Evolutionary conservation across 2,888 invertebrate species (phyloP), one percentile per base, ranked within the genome.

Genomic region (Drosophila fulvimacula): DNA sequence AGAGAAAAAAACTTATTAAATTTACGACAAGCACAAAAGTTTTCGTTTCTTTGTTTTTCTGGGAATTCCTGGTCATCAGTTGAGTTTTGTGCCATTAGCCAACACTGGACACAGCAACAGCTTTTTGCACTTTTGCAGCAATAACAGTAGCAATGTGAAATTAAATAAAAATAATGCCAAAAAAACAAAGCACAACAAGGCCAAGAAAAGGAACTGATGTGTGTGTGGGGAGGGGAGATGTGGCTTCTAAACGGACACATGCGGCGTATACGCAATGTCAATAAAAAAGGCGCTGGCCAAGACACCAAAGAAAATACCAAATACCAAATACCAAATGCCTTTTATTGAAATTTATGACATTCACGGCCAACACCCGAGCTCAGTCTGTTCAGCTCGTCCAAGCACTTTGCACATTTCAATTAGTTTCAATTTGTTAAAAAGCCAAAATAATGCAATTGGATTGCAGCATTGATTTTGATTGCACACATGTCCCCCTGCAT

Each of bases 351-450:
- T 83, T 80, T 88, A 88, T 83, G 66, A 57, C 57, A 19, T n/a
- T n/a, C n/a, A n/a, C n/a, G n/a, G n/a, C n/a, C n/a, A n/a, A n/a
- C n/a, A n/a, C n/a, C n/a, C n/a, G n/a, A n/a, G n/a, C n/a, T n/a
- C n/a, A n/a, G 52, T 48, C 66, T 7, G 21, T 10, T 9, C 41
- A 5, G 32, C 32, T n/a, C 21, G 21, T 5, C 51, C 34, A 32
- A 30, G 13, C 36, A 13, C 52, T 52, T 24, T 24, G 73, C 69
- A 73, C 77, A 77, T 73, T 88, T 79, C 81, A 85, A 88, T 85
- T 88, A 88, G 87, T 81, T 85, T 81, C 75, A 77, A 86, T 83
- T 85, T 88, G 74, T 67, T 64, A 73, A 81, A 78, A 81, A 78
- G 69, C 55, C 52, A 57, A 62, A 70, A 71, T 41, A 69, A 63